phyloP scores from a whole-genome alignment of 2,113 vertebrate genomes.

The Blennius ocellaris region DNA sequence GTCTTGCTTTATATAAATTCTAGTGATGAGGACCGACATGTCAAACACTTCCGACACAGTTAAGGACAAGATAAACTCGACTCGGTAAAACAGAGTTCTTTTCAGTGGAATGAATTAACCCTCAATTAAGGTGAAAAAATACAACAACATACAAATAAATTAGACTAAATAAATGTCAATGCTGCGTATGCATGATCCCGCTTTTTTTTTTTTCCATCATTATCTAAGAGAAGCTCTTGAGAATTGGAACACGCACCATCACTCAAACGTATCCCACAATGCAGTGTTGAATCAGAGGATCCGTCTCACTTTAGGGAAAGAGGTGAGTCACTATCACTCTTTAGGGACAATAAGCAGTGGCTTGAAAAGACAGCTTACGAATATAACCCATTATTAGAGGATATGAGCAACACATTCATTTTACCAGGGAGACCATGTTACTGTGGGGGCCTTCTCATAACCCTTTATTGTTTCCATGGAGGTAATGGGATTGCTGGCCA shows the following conservation, averaged over 20 bases:
- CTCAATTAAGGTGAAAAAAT: not conserved
- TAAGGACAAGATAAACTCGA: too few species aligned
- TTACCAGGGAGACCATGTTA: constrained; percentile 61
- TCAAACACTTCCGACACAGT: too few species aligned
- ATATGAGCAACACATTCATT: constrained; percentile 66
- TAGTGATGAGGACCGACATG: too few species aligned
- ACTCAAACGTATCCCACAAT: constrained; percentile 25
- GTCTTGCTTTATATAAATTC: too few species aligned
- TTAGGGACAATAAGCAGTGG: constrained; percentile 53
- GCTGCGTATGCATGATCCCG: not conserved
- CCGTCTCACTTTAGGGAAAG: constrained; percentile 55
- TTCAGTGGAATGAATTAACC: not conserved
- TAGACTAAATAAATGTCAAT: not conserved
- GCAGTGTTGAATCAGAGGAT: constrained; percentile 25
- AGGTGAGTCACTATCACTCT: constrained; percentile 65
- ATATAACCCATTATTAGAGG: constrained; percentile 70
- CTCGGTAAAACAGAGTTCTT: too few species aligned
- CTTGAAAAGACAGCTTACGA: constrained; percentile 61
- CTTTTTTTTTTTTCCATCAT: constrained; percentile 2
- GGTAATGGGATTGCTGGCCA: constrained; percentile 72
- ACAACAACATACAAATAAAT: not conserved
- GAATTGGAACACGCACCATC: constrained; percentile 12
- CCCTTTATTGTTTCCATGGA: constrained; percentile 77
- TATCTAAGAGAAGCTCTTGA: constrained; percentile 21
- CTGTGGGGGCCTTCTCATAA: constrained; percentile 64